phyloP scores from a whole-genome alignment of 2,113 vertebrate species.

The Alethe castanea region DNA sequence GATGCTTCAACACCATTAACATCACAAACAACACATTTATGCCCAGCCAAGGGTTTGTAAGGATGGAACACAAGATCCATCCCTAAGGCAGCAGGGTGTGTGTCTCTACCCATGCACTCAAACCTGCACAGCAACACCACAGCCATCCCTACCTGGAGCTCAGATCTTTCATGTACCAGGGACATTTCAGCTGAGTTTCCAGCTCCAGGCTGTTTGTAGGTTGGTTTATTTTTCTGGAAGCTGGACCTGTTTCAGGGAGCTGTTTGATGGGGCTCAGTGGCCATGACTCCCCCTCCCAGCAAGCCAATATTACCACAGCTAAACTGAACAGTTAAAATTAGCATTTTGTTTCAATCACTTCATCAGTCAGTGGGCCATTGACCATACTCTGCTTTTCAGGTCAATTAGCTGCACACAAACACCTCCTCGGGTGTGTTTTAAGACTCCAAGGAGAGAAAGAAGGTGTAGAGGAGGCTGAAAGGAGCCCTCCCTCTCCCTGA shows the following conservation, averaged over 20 bases:
- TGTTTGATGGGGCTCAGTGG: neutral
- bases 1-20: neutral
- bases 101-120: fast-evolving
- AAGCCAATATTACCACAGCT: neutral
- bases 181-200: neutral
- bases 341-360: neutral
- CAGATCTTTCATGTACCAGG: fast-evolving
- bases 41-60: neutral
- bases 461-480: neutral
- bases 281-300: neutral
- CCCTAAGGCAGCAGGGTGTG: neutral
- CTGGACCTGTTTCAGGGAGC: neutral
- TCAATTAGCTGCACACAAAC: constrained; percentile 7
- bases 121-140: neutral
- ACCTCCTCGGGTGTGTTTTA: neutral
- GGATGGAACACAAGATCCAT: neutral
- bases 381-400: neutral
- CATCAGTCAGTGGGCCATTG: neutral
- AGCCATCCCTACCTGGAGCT: neutral
- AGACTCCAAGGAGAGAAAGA: neutral
- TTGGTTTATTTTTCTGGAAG: neutral
- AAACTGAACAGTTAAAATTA: neutral
- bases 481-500: neutral
- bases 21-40: neutral
- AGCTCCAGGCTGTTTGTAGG: neutral